phyloP scores from a whole-genome alignment of 1,140 invertebrate species.

The Lordiphosa collinella region DNA sequence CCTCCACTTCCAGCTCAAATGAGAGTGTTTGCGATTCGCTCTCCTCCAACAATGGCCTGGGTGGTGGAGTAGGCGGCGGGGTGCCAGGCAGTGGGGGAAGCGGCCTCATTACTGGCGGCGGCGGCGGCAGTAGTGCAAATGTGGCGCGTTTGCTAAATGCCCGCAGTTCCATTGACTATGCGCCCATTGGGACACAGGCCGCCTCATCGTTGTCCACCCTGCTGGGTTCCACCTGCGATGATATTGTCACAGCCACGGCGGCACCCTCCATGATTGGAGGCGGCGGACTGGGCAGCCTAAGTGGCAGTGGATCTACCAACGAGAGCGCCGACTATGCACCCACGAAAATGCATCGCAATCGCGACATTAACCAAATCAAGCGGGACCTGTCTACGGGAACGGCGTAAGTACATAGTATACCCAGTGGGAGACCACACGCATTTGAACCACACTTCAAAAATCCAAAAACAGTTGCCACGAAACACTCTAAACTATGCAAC shows the following conservation, averaged over 20 bases:
- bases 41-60: slow-evolving; percentile 80
- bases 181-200: slow-evolving; percentile 48
- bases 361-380: slow-evolving; percentile 76
- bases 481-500: no score
- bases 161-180: slow-evolving; percentile 60
- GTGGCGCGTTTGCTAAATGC: slow-evolving; percentile 35
- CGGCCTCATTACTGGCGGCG: slow-evolving; percentile 4
- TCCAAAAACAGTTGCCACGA: no score
- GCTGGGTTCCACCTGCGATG: slow-evolving; percentile 66
- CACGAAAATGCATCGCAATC: slow-evolving; percentile 77
- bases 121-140: slow-evolving; percentile 25
- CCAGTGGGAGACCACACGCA: no score
- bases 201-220: slow-evolving; percentile 58
- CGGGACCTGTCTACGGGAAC: slow-evolving; percentile 68
- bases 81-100: slow-evolving; percentile 16
- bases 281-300: slow-evolving; percentile 31
- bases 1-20: slow-evolving; percentile 85
- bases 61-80: slow-evolving; percentile 8
- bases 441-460: no score
- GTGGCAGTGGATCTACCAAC: slow-evolving; percentile 53
- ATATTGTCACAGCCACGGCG: slow-evolving; percentile 66
- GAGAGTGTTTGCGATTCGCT: slow-evolving; percentile 85
- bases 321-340: slow-evolving; percentile 67
- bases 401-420: no score
- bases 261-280: slow-evolving; percentile 54